Conservation (phyloP, 2,113 vertebrate genomes). For the Urocynchramus pylzowi region DNA sequence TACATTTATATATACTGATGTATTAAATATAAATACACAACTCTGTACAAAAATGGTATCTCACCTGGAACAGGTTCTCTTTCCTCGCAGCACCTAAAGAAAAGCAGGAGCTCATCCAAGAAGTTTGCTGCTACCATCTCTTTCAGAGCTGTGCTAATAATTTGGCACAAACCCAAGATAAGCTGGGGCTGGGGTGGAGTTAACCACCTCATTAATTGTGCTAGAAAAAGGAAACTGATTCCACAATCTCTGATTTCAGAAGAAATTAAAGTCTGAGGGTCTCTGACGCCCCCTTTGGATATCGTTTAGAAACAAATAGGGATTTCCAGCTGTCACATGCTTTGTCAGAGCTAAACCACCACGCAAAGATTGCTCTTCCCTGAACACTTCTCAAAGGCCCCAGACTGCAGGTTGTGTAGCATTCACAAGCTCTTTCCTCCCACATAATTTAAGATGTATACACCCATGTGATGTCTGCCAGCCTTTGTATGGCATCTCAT, state of each 20-base stretch:
- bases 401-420: not conserved
- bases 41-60: not conserved
- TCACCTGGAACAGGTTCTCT: not conserved
- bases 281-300: not conserved
- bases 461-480: not conserved
- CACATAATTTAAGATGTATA: not conserved
- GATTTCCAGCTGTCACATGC: not conserved
- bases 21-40: not conserved
- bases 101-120: not conserved
- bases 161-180: not conserved
- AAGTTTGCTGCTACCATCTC: not conserved
- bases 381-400: not conserved
- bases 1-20: not conserved
- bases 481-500: not conserved
- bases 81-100: not conserved
- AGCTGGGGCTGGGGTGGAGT: not conserved
- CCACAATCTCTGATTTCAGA: not conserved
- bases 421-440: not conserved
- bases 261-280: not conserved
- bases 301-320: not conserved
- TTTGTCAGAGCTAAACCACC: not conserved
- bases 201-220: constrained; percentile 1
- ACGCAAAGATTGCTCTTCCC: not conserved
- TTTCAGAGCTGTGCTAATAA: not conserved
- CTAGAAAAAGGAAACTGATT: not conserved